These are phyloP conservation scores for Actinernus sp. DNA, from an alignment of 92 coral and sea anemone genomes.

Conservation along the genomic window DNA sequence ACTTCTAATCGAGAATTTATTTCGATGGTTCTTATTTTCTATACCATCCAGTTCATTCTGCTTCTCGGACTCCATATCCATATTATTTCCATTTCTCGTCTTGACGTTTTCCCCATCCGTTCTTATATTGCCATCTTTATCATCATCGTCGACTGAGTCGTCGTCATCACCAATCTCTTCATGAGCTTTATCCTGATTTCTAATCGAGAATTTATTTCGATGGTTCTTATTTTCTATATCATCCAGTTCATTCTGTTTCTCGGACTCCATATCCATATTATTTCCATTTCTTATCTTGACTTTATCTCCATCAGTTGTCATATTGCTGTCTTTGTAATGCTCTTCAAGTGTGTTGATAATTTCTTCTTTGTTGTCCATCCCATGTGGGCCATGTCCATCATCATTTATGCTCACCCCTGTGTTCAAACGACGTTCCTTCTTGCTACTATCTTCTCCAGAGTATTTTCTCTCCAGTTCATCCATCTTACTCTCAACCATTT, in stretches of 20 bases:
- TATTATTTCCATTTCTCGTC: not conserved
- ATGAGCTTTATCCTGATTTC: not conserved
- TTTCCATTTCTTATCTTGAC: too few species aligned
- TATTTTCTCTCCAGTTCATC: too few species aligned
- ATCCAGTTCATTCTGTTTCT: too few species aligned
- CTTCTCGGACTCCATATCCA: not conserved
- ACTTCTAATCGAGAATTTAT: not conserved
- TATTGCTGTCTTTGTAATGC: not conserved
- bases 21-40: too few species aligned
- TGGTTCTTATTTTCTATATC: not conserved
- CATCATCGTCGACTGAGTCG: not conserved
- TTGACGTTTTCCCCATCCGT: too few species aligned
- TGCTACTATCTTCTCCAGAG: too few species aligned
- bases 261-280: too few species aligned
- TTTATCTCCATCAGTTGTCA: not conserved
- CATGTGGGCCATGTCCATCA: too few species aligned
- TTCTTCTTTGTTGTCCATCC: not conserved
- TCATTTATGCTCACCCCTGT: too few species aligned
- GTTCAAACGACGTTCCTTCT: too few species aligned
- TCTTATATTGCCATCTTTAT: conserved; percentile 9
- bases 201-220: not conserved
- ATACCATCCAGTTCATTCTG: not conserved
- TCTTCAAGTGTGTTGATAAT: not conserved
- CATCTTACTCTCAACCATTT: too few species aligned
- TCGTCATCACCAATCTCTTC: not conserved